Conservation (phyloP, 1,140 invertebrate genomes). For the Coenobita brevimanus region DNA sequence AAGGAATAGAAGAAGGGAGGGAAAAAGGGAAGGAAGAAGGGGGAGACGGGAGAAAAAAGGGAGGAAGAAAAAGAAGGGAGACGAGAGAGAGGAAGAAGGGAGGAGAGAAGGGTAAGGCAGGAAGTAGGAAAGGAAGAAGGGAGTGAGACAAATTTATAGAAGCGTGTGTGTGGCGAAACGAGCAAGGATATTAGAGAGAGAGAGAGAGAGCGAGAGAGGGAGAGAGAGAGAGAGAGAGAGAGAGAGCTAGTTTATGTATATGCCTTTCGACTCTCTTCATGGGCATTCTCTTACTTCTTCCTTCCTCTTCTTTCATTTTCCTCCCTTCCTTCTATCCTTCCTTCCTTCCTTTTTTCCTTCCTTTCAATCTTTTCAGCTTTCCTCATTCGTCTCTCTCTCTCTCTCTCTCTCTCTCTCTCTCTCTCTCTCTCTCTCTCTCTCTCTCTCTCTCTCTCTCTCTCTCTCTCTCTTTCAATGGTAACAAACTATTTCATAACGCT, state of each 20-base stretch:
- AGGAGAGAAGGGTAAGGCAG: background rate
- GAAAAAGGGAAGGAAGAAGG: background rate
- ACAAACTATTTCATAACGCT: no score
- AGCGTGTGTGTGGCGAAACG: background rate
- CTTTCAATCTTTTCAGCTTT: no score
- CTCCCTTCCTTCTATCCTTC: background rate
- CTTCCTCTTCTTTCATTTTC: background rate
- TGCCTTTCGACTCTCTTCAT: background rate
- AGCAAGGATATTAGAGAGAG: no score
- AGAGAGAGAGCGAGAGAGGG: no score
- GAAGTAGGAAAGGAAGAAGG: background rate
- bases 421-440: conserved; percentile 4
- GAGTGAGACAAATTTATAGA: background rate
- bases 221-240: no score
- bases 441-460: conserved; percentile 20
- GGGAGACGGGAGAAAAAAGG: background rate
- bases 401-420: background rate
- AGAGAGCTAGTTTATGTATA: no score
- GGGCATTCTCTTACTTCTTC: background rate
- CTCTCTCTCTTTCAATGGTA: conserved; percentile 7
- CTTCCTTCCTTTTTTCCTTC: background rate
- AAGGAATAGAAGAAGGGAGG: background rate
- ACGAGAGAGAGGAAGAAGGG: background rate
- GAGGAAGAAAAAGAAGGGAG: background rate
- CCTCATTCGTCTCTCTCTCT: conserved; percentile 18